Conservation (phyloP, 2,797 vertebrate species). For the Euthynnus affinis region DNA sequence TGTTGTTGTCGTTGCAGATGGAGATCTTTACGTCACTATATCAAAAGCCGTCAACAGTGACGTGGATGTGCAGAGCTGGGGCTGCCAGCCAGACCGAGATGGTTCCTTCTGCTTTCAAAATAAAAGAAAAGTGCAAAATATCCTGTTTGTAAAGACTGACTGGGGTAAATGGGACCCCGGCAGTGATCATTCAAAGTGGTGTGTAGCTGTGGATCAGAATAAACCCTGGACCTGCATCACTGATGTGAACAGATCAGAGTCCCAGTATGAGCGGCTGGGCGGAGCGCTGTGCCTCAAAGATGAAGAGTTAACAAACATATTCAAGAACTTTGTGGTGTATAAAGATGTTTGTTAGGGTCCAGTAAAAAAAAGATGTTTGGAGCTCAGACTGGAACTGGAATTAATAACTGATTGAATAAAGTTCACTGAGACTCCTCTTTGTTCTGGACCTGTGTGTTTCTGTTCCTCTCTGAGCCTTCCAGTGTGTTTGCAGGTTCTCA, state of each 20-base stretch:
- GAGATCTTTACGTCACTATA: constrained; percentile 28
- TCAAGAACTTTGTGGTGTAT: no score
- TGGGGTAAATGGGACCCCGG: accelerated
- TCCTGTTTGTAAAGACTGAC: accelerated
- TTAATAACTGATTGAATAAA: no score
- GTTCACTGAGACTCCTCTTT: no score
- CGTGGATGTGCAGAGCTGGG: not conserved
- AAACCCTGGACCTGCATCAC: not conserved
- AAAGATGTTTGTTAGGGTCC: no score
- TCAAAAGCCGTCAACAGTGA: accelerated
- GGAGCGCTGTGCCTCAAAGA: not conserved
- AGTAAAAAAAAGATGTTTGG: no score
- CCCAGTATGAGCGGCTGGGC: not conserved
- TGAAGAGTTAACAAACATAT: no score
- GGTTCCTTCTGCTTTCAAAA: not conserved
- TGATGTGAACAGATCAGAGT: not conserved
- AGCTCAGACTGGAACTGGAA: no score
- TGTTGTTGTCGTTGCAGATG: not conserved
- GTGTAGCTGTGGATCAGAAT: not conserved
- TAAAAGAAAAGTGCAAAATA: not conserved
- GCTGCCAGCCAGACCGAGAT: accelerated
- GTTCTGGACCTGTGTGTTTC: no score
- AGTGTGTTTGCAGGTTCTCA: no score
- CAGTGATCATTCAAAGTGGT: constrained; percentile 13
- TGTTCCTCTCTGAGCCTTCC: no score